phyloP scores from a whole-genome alignment of 2,888 invertebrate genomes.

The Mesopsocus fuscifrons region DNA sequence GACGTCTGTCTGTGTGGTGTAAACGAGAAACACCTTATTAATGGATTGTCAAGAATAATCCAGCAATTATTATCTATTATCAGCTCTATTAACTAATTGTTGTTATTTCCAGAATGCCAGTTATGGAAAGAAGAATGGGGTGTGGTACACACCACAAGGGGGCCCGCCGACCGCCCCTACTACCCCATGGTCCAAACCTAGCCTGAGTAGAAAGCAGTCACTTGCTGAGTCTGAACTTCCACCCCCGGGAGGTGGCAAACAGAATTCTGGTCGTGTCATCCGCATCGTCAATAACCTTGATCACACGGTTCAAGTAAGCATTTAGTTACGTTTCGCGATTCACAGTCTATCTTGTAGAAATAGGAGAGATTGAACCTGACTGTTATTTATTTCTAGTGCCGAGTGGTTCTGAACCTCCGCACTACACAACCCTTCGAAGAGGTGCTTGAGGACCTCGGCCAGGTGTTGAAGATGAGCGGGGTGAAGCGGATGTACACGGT shows the following conservation, averaged over 20 bases:
- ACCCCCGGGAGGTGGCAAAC: slow-evolving; percentile 44
- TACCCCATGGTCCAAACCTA: slow-evolving; percentile 34
- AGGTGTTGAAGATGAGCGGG: slow-evolving; percentile 79
- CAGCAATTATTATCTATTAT: too few relatives aligned
- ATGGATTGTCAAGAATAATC: too few relatives aligned
- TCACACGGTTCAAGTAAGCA: slow-evolving; percentile 65
- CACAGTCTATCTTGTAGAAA: background rate
- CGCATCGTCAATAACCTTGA: slow-evolving; percentile 87
- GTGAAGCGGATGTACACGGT: slow-evolving; percentile 84
- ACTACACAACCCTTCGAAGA: slow-evolving; percentile 91
- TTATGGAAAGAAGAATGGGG: slow-evolving; percentile 75
- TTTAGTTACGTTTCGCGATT: background rate
- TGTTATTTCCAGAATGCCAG: slow-evolving; percentile 58
- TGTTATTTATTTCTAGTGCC: slow-evolving; percentile 37
- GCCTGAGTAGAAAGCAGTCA: slow-evolving; percentile 58
- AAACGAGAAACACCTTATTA: too few relatives aligned
- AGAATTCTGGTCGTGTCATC: slow-evolving; percentile 69
- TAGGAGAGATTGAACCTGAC: background rate
- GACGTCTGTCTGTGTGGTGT: too few relatives aligned
- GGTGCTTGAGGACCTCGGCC: slow-evolving; percentile 79
- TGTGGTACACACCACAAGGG: slow-evolving; percentile 50
- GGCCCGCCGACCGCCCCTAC: slow-evolving; percentile 12
- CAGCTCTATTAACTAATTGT: too few relatives aligned
- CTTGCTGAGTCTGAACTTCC: slow-evolving; percentile 66
- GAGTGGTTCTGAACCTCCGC: slow-evolving; percentile 74